Conservation (phyloP, 2,113 vertebrate genomes). For the Pituophis catenifer region DNA sequence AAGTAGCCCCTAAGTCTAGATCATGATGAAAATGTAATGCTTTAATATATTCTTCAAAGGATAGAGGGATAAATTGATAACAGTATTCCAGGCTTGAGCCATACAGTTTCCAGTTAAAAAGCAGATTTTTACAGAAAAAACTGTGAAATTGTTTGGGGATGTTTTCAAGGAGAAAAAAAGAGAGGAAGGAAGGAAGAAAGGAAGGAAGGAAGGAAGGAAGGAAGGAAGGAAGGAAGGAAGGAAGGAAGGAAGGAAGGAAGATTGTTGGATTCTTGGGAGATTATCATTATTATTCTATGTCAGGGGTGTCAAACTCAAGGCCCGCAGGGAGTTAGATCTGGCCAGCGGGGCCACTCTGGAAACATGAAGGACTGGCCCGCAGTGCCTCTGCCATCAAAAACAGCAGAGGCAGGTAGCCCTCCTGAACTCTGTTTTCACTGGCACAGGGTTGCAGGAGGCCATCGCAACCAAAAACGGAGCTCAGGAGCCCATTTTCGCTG, state of each 20-base stretch:
- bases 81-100: neutral
- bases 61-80: neutral
- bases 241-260: too few species aligned
- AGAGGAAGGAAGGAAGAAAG: accelerated
- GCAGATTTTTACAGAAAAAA: neutral
- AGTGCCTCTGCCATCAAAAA: too few species aligned
- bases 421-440: too few species aligned
- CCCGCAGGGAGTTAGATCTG: too few species aligned
- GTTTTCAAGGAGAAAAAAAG: neutral
- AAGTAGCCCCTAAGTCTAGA: neutral
- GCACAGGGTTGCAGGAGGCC: too few species aligned
- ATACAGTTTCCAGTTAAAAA: neutral
- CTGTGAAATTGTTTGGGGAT: neutral
- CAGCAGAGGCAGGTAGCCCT: too few species aligned
- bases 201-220: too few species aligned
- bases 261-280: neutral
- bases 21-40: neutral
- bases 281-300: neutral
- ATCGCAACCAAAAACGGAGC: too few species aligned
- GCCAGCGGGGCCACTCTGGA: too few species aligned
- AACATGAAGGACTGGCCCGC: too few species aligned
- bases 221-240: too few species aligned
- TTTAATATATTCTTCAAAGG: neutral
- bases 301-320: neutral
- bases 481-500: too few species aligned